These are phyloP conservation scores for Drosophila rhopaloa DNA, from an alignment of 1,140 invertebrate genomes.

Conservation along the genomic window DNA sequence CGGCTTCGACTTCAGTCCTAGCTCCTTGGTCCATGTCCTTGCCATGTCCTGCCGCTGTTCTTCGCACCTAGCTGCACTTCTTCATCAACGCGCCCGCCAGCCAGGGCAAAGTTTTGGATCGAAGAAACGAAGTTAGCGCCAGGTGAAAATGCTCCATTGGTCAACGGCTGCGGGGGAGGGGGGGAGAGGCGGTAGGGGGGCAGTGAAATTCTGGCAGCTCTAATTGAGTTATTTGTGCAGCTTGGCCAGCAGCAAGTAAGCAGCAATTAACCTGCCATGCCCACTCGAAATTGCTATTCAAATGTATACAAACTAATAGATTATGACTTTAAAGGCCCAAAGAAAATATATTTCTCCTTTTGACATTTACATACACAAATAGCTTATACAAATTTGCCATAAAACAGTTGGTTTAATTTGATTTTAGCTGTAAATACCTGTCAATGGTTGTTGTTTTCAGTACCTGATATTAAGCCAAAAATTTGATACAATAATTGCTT, in stretches of 20 bases:
- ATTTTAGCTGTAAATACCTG: not conserved
- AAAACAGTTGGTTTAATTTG: not conserved
- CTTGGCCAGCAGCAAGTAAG: slow-evolving; percentile 44
- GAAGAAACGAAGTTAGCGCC: slow-evolving; percentile 63
- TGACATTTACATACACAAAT: too few species aligned
- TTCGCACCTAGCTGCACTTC: slow-evolving; percentile 70
- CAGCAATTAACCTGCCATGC: slow-evolving; percentile 45
- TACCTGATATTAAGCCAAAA: not conserved
- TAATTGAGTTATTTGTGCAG: slow-evolving; percentile 78
- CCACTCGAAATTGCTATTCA: not conserved
- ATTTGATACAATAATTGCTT: not conserved
- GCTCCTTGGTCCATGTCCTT: slow-evolving; percentile 5
- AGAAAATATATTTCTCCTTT: too few species aligned
- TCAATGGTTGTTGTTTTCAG: not conserved
- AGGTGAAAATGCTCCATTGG: slow-evolving; percentile 26
- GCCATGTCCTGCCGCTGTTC: slow-evolving; percentile 9
- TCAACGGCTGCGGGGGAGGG: not conserved
- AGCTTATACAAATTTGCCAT: too few species aligned
- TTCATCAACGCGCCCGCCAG: slow-evolving; percentile 68
- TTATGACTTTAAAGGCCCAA: not conserved
- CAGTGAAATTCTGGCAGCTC: slow-evolving; percentile 23
- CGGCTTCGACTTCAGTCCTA: not conserved
- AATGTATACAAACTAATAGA: not conserved
- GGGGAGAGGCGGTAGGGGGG: not conserved
- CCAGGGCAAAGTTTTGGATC: slow-evolving; percentile 40